Conservation (phyloP, 2,888 invertebrate species). For the Cremastobaeus sp. region DNA sequence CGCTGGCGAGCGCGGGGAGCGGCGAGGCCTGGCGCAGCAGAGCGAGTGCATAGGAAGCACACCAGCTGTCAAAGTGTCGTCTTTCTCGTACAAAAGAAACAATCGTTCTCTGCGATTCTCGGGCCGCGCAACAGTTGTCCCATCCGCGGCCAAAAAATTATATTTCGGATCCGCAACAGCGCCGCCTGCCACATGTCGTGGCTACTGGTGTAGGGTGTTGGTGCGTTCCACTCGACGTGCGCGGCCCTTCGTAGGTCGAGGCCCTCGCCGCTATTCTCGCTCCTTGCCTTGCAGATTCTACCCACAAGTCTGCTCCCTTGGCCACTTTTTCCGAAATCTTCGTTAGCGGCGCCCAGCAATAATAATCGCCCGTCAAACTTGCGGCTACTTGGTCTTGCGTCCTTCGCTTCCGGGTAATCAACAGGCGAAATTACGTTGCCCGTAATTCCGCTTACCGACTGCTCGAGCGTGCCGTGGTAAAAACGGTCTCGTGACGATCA, state of each 20-base stretch:
- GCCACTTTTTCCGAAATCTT: slow-evolving; percentile 12
- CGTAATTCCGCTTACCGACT: too few relatives aligned
- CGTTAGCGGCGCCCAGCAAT: neutral
- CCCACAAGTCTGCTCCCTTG: too few relatives aligned
- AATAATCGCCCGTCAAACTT: too few relatives aligned
- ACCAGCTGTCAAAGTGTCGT: slow-evolving; percentile 61
- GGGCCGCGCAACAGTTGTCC: slow-evolving; percentile 59
- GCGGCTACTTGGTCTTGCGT: too few relatives aligned
- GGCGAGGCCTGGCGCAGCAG: slow-evolving; percentile 15
- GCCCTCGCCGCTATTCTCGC: slow-evolving; percentile 46
- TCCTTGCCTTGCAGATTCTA: slow-evolving; percentile 36
- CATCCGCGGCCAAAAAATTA: slow-evolving; percentile 60
- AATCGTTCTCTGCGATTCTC: slow-evolving; percentile 52
- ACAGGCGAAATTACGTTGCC: too few relatives aligned
- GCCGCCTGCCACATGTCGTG: slow-evolving; percentile 60
- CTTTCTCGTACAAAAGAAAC: slow-evolving; percentile 56
- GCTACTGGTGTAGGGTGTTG: slow-evolving; percentile 60
- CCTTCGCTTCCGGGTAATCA: too few relatives aligned
- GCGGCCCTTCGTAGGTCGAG: slow-evolving; percentile 57
- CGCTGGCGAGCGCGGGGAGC: too few relatives aligned
- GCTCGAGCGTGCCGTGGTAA: too few relatives aligned
- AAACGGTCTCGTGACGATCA: too few relatives aligned
- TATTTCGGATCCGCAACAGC: slow-evolving; percentile 58
- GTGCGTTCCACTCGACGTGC: slow-evolving; percentile 54
- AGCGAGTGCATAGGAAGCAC: slow-evolving; percentile 54